Conservation (phyloP, 2,888 invertebrate species). For the Drosophila nigricruria region DNA sequence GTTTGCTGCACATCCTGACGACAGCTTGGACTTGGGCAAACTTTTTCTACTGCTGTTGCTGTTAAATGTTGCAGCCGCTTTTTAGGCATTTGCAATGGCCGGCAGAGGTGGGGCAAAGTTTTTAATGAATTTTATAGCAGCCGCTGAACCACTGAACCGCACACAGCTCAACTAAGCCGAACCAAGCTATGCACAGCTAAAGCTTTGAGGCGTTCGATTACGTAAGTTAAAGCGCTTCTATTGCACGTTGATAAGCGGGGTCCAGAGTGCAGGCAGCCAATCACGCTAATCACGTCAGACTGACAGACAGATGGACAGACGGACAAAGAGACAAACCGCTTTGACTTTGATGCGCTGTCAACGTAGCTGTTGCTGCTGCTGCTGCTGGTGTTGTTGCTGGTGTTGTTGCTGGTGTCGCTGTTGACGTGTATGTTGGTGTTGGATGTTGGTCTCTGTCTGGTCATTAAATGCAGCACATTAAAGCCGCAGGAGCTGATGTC, state of each 20-base stretch:
- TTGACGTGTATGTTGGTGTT: conserved; percentile 44
- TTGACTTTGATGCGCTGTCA: conserved; percentile 71
- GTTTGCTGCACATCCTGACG: conserved; percentile 80
- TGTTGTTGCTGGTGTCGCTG: conserved; percentile 31
- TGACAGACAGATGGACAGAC: conserved; percentile 19
- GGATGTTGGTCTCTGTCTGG: conserved; percentile 53
- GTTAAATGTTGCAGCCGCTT: conserved; percentile 72
- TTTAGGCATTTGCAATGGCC: conserved; percentile 43
- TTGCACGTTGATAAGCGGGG: conserved; percentile 54
- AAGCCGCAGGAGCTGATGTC: conserved; percentile 71
- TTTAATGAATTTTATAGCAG: conserved; percentile 81
- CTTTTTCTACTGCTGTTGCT: conserved; percentile 63
- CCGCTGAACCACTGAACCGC: conserved; percentile 50
- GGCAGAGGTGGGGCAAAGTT: conserved; percentile 57
- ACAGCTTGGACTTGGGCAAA: conserved; percentile 78
- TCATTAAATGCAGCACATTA: conserved; percentile 82
- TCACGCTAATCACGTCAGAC: conserved; percentile 66
- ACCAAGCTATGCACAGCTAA: conserved; percentile 15
- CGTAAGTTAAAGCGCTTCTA: conserved; percentile 41
- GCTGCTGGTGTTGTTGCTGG: conserved; percentile 29
- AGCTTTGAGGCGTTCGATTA: conserved; percentile 50
- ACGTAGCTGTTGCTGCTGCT: conserved; percentile 21
- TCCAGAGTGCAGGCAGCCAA: conserved; percentile 58
- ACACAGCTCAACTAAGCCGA: conserved; percentile 29
- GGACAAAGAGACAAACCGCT: conserved; percentile 52